Conservation (phyloP, 2,113 vertebrate genomes). For the Crypturellus undulatus region DNA sequence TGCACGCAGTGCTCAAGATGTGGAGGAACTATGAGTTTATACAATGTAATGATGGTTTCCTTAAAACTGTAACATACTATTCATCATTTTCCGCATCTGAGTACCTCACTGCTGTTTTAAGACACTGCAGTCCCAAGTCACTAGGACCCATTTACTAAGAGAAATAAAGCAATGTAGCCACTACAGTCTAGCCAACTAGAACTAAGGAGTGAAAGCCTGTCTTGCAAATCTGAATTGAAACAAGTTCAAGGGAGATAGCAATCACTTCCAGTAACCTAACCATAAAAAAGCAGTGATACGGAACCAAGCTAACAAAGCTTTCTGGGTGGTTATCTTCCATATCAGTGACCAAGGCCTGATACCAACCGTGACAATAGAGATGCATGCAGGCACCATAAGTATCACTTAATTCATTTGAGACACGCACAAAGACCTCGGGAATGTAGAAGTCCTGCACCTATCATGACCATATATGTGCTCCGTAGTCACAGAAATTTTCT, state of each 20-base stretch:
- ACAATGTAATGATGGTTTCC: not conserved
- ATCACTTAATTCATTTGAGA: not conserved
- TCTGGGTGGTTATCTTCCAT: not conserved
- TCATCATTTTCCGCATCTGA: not conserved
- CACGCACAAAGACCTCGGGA: not conserved
- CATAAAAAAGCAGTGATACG: not conserved
- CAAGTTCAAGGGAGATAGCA: not conserved
- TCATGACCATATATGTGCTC: not conserved
- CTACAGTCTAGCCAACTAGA: not conserved
- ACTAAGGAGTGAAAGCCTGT: not conserved
- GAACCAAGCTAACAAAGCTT: not conserved
- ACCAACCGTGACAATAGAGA: not conserved
- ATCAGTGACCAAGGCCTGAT: not conserved
- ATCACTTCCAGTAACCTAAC: not conserved
- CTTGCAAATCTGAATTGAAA: not conserved
- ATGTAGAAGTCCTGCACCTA: not conserved
- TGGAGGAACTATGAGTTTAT: rapidly evolving
- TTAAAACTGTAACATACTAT: not conserved
- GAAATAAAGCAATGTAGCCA: not conserved
- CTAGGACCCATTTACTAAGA: not conserved
- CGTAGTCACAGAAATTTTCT: not conserved
- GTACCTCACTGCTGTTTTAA: rapidly evolving
- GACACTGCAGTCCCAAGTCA: not conserved
- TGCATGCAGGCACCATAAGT: not conserved
- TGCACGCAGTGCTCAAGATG: not conserved